Conservation (phyloP, 2,888 invertebrate species). For the Eupithecia subumbrata region DNA sequence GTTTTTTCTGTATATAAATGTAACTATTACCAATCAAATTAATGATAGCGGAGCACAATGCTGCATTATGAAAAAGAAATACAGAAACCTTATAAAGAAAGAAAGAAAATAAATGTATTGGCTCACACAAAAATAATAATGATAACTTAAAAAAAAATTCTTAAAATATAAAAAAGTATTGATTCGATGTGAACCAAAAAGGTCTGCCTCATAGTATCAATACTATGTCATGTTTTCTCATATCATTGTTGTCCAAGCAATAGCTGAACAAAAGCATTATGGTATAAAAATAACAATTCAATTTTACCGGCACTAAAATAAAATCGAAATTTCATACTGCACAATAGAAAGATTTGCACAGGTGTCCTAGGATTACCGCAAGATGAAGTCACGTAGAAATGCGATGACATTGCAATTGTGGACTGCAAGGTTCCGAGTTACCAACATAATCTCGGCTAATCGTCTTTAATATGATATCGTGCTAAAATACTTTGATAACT, state of each 20-base stretch:
- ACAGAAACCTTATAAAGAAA: too few species aligned
- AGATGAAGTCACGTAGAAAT: conserved; percentile 81
- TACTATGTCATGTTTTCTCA: conserved; percentile 11
- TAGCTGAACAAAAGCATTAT: conserved; percentile 36
- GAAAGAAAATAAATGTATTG: too few species aligned
- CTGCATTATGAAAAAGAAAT: not conserved
- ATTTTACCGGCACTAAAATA: conserved; percentile 42
- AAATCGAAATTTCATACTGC: conserved; percentile 44
- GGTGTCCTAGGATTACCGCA: conserved; percentile 76
- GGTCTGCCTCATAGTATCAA: not conserved
- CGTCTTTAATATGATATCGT: conserved; percentile 42
- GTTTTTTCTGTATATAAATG: too few species aligned
- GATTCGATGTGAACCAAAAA: too few species aligned
- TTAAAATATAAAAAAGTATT: too few species aligned
- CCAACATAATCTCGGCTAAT: conserved; percentile 57
- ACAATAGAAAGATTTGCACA: conserved; percentile 69
- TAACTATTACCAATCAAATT: too few species aligned
- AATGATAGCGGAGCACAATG: not conserved
- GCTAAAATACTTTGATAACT: conserved; percentile 18
- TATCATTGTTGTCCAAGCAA: conserved; percentile 20
- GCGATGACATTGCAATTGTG: conserved; percentile 79
- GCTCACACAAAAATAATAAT: too few species aligned
- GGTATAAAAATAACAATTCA: conserved; percentile 45
- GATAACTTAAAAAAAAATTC: too few species aligned
- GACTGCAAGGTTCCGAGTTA: conserved; percentile 61